phyloP scores from a whole-genome alignment of 1,140 invertebrate species.

The Bombus affinis region DNA sequence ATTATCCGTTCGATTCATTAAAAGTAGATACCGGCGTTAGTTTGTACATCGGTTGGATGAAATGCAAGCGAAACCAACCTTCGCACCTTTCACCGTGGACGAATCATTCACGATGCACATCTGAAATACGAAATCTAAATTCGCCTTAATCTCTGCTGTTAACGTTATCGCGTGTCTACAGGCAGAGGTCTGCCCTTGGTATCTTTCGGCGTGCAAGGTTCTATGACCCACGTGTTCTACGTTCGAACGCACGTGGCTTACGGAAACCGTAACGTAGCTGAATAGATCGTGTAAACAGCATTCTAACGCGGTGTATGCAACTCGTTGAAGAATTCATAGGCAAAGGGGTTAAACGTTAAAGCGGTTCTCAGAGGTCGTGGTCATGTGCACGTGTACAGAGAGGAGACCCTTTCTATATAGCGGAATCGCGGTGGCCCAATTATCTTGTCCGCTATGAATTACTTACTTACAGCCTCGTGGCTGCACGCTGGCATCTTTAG shows the following conservation, averaged over 20 bases:
- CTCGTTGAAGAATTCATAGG: constrained; percentile 59
- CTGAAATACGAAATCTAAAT: background rate
- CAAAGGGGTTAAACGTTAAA: constrained; percentile 24
- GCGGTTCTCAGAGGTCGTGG: constrained; percentile 4
- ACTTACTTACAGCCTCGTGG: constrained; percentile 57
- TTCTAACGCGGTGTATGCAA: constrained; percentile 27
- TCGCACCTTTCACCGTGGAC: background rate
- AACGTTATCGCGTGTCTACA: background rate
- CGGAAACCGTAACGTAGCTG: constrained; percentile 11
- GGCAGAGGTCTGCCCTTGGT: background rate
- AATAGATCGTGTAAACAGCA: constrained; percentile 54
- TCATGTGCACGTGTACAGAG: background rate
- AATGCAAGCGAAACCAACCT: background rate
- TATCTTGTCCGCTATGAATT: constrained; percentile 72
- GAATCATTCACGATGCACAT: background rate
- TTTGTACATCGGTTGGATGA: background rate
- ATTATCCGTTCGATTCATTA: too few species aligned
- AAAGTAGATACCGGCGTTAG: rapidly evolving
- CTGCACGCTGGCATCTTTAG: constrained; percentile 22
- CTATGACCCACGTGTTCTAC: background rate
- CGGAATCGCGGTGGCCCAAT: constrained; percentile 66
- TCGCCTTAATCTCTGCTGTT: constrained; percentile 3
- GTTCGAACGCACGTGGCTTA: too few species aligned
- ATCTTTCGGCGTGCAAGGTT: background rate
- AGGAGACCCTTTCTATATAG: constrained; percentile 3